Evolutionary conservation across 2,113 vertebrate species (phyloP).

Genomic region (Ceyx margarethae): DNA sequence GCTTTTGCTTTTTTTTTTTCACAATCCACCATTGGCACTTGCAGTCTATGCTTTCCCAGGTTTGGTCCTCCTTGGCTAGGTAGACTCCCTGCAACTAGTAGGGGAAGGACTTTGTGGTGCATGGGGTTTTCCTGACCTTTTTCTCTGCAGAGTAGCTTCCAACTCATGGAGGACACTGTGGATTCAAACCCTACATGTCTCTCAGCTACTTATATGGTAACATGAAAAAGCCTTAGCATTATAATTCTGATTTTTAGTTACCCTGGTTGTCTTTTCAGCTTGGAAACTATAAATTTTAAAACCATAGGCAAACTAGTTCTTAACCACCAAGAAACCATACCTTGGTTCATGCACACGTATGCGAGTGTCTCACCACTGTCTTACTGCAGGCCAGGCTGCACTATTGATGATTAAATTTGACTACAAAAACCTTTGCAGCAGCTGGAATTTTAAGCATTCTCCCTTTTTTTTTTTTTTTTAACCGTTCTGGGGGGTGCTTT

Average conservation of each 20-base stretch:
- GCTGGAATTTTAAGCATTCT: neutral
- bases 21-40: neutral
- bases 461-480: neutral
- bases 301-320: neutral
- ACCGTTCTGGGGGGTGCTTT: neutral
- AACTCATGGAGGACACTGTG: neutral
- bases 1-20: neutral
- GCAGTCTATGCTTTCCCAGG: neutral
- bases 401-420: neutral
- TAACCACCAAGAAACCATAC: neutral
- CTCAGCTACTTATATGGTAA: conserved; percentile 49
- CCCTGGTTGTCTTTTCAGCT: neutral
- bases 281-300: neutral
- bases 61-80: neutral
- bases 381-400: neutral
- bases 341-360: neutral
- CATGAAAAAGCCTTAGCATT: neutral
- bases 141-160: conserved; percentile 1
- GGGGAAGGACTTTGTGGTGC: neutral
- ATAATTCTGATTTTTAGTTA: neutral
- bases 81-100: neutral
- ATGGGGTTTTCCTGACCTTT: neutral
- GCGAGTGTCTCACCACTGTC: neutral
- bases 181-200: neutral
- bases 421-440: neutral